Percentiles rank a stretch among this genome's conserved stretches.
phyloP scores from a whole-genome alignment of 2,113 vertebrate species.

The Bungarus multicinctus region DNA sequence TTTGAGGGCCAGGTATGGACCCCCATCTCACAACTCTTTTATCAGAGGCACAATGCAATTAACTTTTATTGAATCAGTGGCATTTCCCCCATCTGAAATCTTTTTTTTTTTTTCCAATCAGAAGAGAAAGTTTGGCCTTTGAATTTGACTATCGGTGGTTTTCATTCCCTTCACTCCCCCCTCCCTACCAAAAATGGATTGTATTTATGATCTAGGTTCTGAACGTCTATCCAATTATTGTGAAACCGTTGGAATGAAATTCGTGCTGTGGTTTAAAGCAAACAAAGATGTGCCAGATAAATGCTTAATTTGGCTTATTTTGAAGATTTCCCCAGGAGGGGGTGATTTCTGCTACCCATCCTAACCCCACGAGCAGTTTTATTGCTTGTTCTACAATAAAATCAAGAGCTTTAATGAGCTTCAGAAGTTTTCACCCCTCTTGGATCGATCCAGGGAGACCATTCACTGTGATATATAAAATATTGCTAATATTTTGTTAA shows the following conservation, averaged over 20 bases:
- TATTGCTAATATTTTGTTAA: constrained; percentile 35
- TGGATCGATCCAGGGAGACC: constrained; percentile 46
- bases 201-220: neutral
- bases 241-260: constrained; percentile 20
- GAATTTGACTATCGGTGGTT: constrained; percentile 8
- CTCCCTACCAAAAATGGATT: constrained; percentile 22
- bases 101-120: neutral
- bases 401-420: constrained; percentile 55
- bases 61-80: neutral
- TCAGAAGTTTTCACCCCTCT: constrained; percentile 40
- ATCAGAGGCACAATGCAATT: neutral
- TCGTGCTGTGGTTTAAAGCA: constrained; percentile 30
- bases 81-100: neutral
- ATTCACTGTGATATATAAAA: constrained; percentile 51
- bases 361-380: constrained; percentile 41
- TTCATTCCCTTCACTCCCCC: neutral
- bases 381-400: constrained; percentile 57
- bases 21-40: neutral
- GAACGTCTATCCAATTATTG: constrained; percentile 27
- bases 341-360: constrained; percentile 39
- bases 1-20: neutral
- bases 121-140: neutral
- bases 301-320: constrained; percentile 57
- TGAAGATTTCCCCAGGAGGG: constrained; percentile 29
- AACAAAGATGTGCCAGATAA: constrained; percentile 52